Conservation (phyloP, 2,888 invertebrate genomes). For the Parnassius glacialis region DNA sequence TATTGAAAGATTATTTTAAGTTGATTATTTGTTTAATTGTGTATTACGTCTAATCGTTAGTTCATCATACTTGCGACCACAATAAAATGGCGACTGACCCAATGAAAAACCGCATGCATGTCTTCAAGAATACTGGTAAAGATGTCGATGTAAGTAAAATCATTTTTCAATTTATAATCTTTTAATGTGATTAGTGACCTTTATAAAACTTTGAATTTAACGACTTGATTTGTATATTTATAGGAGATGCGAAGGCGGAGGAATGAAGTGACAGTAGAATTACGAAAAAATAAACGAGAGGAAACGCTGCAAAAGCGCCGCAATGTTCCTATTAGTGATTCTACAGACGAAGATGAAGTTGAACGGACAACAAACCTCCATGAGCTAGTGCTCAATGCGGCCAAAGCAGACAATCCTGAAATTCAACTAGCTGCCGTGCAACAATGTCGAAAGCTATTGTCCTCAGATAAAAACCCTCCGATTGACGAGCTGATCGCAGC, state of each 20-base stretch:
- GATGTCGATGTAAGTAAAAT: slow-evolving; percentile 96
- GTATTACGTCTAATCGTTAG: slow-evolving; percentile 59
- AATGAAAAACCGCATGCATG: slow-evolving; percentile 93
- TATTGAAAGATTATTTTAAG: slow-evolving; percentile 57
- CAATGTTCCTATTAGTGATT: slow-evolving; percentile 95
- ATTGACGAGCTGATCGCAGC: slow-evolving; percentile 97
- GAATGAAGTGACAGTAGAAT: slow-evolving; percentile 97
- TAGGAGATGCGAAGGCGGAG: slow-evolving; percentile 98
- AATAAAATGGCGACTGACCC: slow-evolving; percentile 89
- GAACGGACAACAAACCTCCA: slow-evolving; percentile 87
- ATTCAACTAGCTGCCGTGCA: slow-evolving; percentile 95
- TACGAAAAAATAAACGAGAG: slow-evolving; percentile 98
- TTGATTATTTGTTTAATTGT: slow-evolving; percentile 71
- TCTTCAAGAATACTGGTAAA: slow-evolving; percentile 99
- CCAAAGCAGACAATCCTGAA: slow-evolving; percentile 87
- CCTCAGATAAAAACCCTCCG: slow-evolving; percentile 98
- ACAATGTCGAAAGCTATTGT: slow-evolving; percentile 96
- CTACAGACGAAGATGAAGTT: slow-evolving; percentile 89
- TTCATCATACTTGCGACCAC: slow-evolving; percentile 55
- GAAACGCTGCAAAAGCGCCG: slow-evolving; percentile 97
- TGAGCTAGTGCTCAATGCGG: slow-evolving; percentile 92
- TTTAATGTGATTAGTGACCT: neutral
- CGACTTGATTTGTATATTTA: slow-evolving; percentile 42
- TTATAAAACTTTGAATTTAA: slow-evolving; percentile 8
- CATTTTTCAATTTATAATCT: slow-evolving; percentile 7